phyloP scores from a whole-genome alignment of 1,140 invertebrate species.

The Zaprionus vittiger region DNA sequence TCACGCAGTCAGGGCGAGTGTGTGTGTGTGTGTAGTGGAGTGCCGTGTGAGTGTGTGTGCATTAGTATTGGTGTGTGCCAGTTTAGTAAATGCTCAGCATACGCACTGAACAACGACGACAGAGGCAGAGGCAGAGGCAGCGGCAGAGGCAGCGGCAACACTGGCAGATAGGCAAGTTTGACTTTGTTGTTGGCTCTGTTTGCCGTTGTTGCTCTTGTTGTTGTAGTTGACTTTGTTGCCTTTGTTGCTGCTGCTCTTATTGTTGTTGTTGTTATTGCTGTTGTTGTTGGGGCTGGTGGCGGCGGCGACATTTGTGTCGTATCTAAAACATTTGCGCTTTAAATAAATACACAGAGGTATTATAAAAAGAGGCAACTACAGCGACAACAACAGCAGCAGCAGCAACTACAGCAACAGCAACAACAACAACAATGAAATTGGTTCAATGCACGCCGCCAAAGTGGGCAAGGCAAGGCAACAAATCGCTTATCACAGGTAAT shows the following conservation, averaged over 20 bases:
- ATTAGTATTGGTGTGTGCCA: constrained; percentile 67
- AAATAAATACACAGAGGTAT: constrained; percentile 78
- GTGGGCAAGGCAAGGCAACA: constrained; percentile 27
- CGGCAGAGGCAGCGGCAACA: constrained; percentile 3
- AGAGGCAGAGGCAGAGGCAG: constrained; percentile 14
- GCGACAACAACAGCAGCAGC: constrained; percentile 17
- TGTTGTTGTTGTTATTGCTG: constrained; percentile 32
- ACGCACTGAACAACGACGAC: constrained; percentile 58
- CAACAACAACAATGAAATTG: constrained; percentile 54
- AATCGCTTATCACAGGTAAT: constrained; percentile 45
- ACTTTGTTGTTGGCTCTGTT: constrained; percentile 63
- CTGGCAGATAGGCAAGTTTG: constrained; percentile 77
- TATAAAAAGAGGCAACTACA: constrained; percentile 66
- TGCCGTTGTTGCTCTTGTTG: constrained; percentile 43
- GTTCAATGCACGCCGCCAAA: constrained; percentile 77
- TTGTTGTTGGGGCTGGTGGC: constrained; percentile 25
- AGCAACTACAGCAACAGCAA: constrained; percentile 16
- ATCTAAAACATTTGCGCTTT: constrained; percentile 83
- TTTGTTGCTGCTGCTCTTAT: constrained; percentile 17
- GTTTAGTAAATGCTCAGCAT: constrained; percentile 77
- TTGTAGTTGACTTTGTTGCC: constrained; percentile 30
- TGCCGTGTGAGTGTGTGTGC: constrained; percentile 32
- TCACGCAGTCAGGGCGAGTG: constrained; percentile 29
- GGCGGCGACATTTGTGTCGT: constrained; percentile 69
- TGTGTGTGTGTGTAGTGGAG: constrained; percentile 26